These are phyloP conservation scores for Bibio marci DNA, from an alignment of 2,888 invertebrate species.

Conservation along the genomic window DNA sequence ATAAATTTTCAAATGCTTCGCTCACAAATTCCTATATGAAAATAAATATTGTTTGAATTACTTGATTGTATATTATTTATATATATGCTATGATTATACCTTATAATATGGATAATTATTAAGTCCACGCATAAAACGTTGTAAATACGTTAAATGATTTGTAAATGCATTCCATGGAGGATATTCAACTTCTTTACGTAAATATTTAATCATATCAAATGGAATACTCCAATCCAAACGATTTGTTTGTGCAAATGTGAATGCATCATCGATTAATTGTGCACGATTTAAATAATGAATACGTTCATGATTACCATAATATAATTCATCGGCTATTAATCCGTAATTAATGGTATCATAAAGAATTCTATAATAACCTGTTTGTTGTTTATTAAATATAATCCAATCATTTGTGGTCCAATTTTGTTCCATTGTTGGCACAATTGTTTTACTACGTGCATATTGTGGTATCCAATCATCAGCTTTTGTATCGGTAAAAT, in stretches of 20 bases:
- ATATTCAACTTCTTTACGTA: background rate
- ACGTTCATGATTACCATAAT: slow-evolving; percentile 15
- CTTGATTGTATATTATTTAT: too few relatives aligned
- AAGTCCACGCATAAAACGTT: background rate
- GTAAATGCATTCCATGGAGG: background rate
- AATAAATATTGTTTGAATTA: too few relatives aligned
- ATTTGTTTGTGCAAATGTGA: slow-evolving; percentile 28
- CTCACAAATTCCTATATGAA: background rate
- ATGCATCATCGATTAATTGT: slow-evolving; percentile 70
- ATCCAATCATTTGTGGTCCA: slow-evolving; percentile 22
- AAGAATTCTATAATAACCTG: slow-evolving; percentile 43
- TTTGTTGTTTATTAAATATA: slow-evolving; percentile 32
- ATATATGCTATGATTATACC: too few relatives aligned
- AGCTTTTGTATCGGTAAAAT: slow-evolving; percentile 21
- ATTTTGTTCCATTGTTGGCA: background rate
- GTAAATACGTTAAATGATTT: background rate
- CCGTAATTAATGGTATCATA: slow-evolving; percentile 53
- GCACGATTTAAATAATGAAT: slow-evolving; percentile 67
- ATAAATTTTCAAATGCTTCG: background rate
- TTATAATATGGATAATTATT: background rate
- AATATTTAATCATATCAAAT: background rate
- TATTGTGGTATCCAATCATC: slow-evolving; percentile 8
- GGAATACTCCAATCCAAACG: background rate
- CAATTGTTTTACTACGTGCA: background rate
- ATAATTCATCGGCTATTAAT: slow-evolving; percentile 35